phyloP scores from a whole-genome alignment of 2,888 invertebrate genomes.

The Strigamia crassipes region DNA sequence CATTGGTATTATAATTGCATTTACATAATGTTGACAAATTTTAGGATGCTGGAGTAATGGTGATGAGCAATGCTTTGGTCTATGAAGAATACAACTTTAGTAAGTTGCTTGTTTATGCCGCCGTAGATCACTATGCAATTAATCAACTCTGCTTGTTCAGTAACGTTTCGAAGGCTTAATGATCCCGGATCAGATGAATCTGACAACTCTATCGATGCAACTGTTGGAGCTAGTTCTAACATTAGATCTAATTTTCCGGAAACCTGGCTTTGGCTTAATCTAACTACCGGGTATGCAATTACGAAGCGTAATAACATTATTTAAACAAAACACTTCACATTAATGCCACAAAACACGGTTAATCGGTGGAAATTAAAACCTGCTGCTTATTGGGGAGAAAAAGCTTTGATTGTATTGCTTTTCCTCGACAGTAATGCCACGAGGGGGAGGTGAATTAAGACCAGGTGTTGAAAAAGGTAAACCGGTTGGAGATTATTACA shows the following conservation, averaged over 20 bases:
- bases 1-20: background rate
- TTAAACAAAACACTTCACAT: background rate
- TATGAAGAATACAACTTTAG: slow-evolving; percentile 66
- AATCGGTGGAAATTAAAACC: background rate
- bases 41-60: slow-evolving; percentile 27
- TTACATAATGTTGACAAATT: background rate
- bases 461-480: slow-evolving; percentile 42
- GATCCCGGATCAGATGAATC: background rate
- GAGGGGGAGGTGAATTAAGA: slow-evolving; percentile 45
- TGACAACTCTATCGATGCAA: background rate
- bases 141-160: slow-evolving; percentile 3
- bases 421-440: slow-evolving; percentile 22
- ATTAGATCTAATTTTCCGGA: slow-evolving; percentile 56
- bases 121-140: background rate
- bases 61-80: slow-evolving; percentile 19
- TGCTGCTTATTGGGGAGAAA: slow-evolving; percentile 8
- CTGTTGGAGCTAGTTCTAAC: background rate
- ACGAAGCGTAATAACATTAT: background rate
- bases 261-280: slow-evolving; percentile 57
- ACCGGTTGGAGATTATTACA: slow-evolving; percentile 46
- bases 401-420: slow-evolving; percentile 44
- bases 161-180: slow-evolving; percentile 6
- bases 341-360: background rate
- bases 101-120: slow-evolving; percentile 61
- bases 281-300: slow-evolving; percentile 52